Evolutionary conservation across 2,888 invertebrate genomes (phyloP).

Genomic region (Galerucella calmariensis): DNA sequence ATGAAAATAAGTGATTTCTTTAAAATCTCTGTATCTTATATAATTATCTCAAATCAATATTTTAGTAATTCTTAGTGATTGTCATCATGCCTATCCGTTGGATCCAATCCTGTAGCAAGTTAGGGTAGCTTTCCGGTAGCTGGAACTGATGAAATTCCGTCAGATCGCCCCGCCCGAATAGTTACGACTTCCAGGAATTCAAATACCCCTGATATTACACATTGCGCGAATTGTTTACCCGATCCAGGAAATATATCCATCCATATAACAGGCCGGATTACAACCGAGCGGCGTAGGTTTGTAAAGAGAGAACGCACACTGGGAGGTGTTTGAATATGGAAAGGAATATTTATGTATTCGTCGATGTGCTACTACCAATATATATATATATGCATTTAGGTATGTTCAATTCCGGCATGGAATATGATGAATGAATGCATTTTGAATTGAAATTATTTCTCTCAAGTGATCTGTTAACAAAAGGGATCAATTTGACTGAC

Average conservation of each 20-base stretch:
- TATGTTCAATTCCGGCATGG: conserved; percentile 12
- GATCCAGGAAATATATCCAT: conserved; percentile 32
- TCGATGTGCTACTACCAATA: background rate
- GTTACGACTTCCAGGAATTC: conserved; percentile 65
- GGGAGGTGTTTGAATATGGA: conserved; percentile 13
- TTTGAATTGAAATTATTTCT: background rate
- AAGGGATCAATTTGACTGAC: conserved; percentile 8
- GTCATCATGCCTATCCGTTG: no score
- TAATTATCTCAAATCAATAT: no score
- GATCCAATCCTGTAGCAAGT: conserved; percentile 40
- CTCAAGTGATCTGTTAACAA: background rate
- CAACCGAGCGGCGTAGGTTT: conserved; percentile 15
- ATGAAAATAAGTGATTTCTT: no score
- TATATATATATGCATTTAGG: conserved; percentile 18
- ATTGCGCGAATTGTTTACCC: conserved; percentile 61
- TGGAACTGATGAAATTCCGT: conserved; percentile 69
- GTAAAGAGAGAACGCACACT: conserved; percentile 3
- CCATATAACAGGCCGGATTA: conserved; percentile 25
- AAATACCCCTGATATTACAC: conserved; percentile 63
- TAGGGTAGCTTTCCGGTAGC: conserved; percentile 70
- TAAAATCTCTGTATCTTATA: no score
- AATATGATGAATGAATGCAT: conserved; percentile 15
- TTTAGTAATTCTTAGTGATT: no score
- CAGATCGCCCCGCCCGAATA: conserved; percentile 64
- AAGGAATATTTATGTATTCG: conserved; percentile 4